Evolutionary conservation across 1,140 invertebrate species (phyloP).

Genomic region (Chionoecetes opilio): DNA sequence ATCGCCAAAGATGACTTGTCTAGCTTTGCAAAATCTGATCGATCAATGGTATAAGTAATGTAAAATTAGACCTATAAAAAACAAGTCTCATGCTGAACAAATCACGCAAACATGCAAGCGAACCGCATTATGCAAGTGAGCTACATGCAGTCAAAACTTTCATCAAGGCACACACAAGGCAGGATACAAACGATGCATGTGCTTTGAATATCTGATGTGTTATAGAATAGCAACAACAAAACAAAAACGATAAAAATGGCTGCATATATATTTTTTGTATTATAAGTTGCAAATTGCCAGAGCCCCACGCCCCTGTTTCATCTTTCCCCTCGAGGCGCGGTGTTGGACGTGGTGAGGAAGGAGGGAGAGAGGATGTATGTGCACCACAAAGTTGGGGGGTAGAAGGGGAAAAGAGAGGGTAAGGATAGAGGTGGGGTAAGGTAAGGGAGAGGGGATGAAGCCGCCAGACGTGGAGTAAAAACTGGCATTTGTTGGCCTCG

Average conservation of each 20-base stretch:
- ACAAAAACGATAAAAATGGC: too few species aligned
- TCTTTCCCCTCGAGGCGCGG: background rate
- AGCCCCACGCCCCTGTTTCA: background rate
- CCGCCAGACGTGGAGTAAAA: slow-evolving; percentile 41
- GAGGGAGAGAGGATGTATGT: background rate
- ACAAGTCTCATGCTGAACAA: background rate
- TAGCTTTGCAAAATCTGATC: background rate
- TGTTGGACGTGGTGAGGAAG: background rate
- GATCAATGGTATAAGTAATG: too few species aligned
- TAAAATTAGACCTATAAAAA: background rate
- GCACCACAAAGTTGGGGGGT: background rate
- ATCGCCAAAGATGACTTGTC: background rate
- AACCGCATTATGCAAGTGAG: background rate
- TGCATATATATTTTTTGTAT: too few species aligned
- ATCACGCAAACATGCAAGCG: background rate
- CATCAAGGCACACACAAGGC: background rate
- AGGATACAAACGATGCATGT: background rate
- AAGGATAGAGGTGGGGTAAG: background rate
- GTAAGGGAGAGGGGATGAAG: background rate
- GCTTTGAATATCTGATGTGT: background rate
- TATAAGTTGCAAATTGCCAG: background rate
- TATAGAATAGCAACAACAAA: background rate
- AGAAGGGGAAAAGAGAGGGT: background rate
- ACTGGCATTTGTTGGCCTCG: slow-evolving; percentile 42
- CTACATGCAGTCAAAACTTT: background rate